Evolutionary conservation across 2,888 invertebrate genomes (phyloP), one percentile per base, ranked within the genome.

Genomic region (Masnerella sp.): DNA sequence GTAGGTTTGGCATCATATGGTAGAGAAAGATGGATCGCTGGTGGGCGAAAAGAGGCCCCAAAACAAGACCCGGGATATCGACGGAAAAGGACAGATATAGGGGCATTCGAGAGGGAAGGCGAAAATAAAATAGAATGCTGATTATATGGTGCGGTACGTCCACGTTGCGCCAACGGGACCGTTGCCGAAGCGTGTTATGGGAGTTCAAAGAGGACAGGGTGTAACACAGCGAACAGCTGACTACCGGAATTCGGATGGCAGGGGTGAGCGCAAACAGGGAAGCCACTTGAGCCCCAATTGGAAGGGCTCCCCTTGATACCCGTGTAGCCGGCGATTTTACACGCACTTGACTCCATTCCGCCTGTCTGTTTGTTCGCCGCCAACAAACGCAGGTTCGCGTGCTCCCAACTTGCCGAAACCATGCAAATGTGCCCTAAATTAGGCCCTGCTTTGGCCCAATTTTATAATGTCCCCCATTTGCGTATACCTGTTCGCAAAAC

Each of bases 301-400:
- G 81, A 81, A 64, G 76, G 79, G 78, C 79, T 81, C 78, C 81
- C 85, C 82, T 40, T 85, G 85, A 82, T 83, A 81, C 78, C 78
- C 79, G 79, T 81, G 83, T 83, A 82, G 83, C 81, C 83, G 75
- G 79, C 88, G 88, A 90, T 90, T 90, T 89, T 89, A 90, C 90
- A 90, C 89, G 89, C 90, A 90, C 90, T 90, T 90, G 90, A 89
- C 89, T 90, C 88, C 85, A 85, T 87, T 87, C 85, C 84, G 81
- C 78, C 78, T 77, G 74, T 81, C 84, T 83, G 82, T 78, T 77
- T 76, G 76, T 80, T 71, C 43, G 59, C 12, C 12, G 74, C 56
- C 47, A 42, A 70, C 52, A 64, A 51, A 34, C 36, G 68, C 73
- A 74, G 74, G 74, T 69, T 75, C 62, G 71, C 68, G 70, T 70